phyloP scores from a whole-genome alignment of 1,140 invertebrate genomes.

The Lepidotrigona ventralis region DNA sequence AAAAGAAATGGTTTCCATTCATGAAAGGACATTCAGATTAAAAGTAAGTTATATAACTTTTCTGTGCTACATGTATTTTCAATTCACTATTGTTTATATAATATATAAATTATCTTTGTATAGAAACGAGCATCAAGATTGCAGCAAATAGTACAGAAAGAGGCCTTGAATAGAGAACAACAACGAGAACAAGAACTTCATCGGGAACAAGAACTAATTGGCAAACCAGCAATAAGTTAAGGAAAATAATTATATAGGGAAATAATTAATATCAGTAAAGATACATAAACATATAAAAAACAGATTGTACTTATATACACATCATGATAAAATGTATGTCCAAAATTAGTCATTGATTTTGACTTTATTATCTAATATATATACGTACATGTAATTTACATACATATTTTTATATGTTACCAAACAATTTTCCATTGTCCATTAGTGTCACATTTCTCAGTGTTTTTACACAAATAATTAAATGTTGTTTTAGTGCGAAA shows the following conservation, averaged over 20 bases:
- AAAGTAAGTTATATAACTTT: constrained; percentile 68
- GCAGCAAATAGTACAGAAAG: constrained; percentile 76
- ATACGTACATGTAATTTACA: neutral
- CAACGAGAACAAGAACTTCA: constrained; percentile 71
- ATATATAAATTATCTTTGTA: constrained; percentile 12
- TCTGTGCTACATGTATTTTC: constrained; percentile 1
- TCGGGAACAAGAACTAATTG: constrained; percentile 73
- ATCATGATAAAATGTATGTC: constrained; percentile 17
- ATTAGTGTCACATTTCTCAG: constrained; percentile 66
- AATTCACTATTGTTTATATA: neutral
- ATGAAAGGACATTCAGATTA: constrained; percentile 74
- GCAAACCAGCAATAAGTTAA: constrained; percentile 61
- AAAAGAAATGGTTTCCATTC: constrained; percentile 74
- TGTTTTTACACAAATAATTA: constrained; percentile 90
- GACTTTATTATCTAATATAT: neutral
- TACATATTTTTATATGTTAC: constrained; percentile 42
- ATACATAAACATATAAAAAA: constrained; percentile 14
- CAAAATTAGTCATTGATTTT: neutral
- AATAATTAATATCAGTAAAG: neutral
- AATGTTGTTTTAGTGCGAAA: constrained; percentile 91
- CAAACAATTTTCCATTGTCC: constrained; percentile 75
- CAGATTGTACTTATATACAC: constrained; percentile 37
- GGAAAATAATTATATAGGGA: neutral
- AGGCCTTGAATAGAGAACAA: constrained; percentile 70
- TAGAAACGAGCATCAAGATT: constrained; percentile 76